These are phyloP conservation scores for Ischnura elegans DNA, from an alignment of 2,888 invertebrate species.

Conservation along the genomic window DNA sequence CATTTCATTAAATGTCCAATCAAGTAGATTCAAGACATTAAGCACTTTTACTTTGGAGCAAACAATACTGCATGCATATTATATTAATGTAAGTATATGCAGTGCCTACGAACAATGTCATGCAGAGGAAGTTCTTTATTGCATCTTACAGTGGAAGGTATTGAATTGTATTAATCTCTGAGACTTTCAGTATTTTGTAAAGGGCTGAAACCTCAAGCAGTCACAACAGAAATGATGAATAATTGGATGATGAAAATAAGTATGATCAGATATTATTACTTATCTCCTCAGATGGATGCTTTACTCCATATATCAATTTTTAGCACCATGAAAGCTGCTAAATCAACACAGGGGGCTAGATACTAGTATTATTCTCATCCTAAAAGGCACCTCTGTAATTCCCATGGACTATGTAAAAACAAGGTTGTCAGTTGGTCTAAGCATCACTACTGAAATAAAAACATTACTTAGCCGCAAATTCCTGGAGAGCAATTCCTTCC, in stretches of 20 bases:
- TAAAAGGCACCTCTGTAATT: neutral
- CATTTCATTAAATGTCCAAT: neutral
- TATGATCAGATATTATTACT: neutral
- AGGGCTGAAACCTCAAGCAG: neutral
- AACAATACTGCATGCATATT: slow-evolving; percentile 41
- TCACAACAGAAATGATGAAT: neutral
- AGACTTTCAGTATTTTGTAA: neutral
- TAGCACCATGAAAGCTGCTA: neutral
- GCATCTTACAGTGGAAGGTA: slow-evolving; percentile 59
- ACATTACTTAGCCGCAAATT: slow-evolving; percentile 45
- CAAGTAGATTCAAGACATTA: neutral
- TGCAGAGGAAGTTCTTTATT: slow-evolving; percentile 34
- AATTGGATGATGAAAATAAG: neutral
- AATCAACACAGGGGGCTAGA: neutral
- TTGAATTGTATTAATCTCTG: neutral
- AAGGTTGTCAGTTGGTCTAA: neutral
- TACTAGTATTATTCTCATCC: slow-evolving; percentile 11
- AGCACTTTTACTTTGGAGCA: slow-evolving; percentile 14
- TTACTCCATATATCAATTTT: neutral
- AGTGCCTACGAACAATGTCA: slow-evolving; percentile 37
- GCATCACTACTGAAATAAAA: neutral
- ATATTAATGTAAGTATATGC: neutral
- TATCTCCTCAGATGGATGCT: neutral
- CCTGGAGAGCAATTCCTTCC: slow-evolving; percentile 62
- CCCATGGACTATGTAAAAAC: neutral